Conservation (phyloP, 2,113 vertebrate genomes). For the Hippocampus zosterae region DNA sequence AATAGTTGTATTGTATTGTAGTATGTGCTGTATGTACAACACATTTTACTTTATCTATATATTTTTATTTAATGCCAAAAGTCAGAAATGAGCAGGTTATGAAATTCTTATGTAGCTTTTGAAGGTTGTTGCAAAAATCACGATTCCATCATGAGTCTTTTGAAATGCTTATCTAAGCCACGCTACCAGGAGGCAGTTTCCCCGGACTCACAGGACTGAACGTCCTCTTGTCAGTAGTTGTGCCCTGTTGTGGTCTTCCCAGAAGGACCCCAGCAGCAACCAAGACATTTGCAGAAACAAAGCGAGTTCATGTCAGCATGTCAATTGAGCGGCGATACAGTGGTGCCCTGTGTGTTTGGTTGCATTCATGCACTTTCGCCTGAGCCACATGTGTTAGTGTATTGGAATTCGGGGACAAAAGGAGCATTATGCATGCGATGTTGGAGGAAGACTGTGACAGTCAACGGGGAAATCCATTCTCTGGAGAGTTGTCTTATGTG, state of each 20-base stretch:
- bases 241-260: not conserved
- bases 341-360: slow-evolving; percentile 42
- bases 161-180: not conserved
- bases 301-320: slow-evolving; percentile 52
- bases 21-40: not conserved
- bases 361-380: slow-evolving; percentile 17
- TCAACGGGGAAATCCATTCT: slow-evolving; percentile 51
- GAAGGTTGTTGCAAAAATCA: not conserved
- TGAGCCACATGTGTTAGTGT: slow-evolving; percentile 23
- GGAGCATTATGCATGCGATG: slow-evolving; percentile 53
- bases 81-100: not conserved
- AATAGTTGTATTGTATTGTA: not conserved
- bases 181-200: not conserved
- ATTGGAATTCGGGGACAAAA: slow-evolving; percentile 55
- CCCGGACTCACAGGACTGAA: not conserved
- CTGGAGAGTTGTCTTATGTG: slow-evolving; percentile 61
- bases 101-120: not conserved
- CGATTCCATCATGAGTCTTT: not conserved
- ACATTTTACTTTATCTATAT: not conserved
- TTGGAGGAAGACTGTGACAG: slow-evolving; percentile 37
- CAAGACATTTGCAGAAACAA: slow-evolving; percentile 38
- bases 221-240: not conserved
- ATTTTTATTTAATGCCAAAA: not conserved
- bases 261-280: slow-evolving; percentile 16
- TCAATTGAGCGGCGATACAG: slow-evolving; percentile 62